These are phyloP conservation scores for Melanotaenia maccullochi DNA, from an alignment of 2,797 vertebrate species.

Conservation along the genomic window DNA sequence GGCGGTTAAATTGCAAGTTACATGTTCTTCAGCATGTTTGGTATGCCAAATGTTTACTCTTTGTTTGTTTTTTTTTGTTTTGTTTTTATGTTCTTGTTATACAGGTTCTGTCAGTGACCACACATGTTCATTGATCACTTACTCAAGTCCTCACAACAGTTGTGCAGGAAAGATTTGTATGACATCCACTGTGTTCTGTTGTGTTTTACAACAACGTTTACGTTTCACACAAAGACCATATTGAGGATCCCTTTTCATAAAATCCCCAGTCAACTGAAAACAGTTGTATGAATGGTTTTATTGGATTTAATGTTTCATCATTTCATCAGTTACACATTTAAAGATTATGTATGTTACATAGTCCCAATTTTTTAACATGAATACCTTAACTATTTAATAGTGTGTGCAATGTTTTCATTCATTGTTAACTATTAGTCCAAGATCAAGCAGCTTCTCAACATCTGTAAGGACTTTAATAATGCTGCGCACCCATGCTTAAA, in stretches of 20 bases:
- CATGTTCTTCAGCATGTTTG: conserved; percentile 14
- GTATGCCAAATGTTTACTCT: conserved; percentile 49
- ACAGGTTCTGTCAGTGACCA: conserved; percentile 17
- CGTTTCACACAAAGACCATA: background rate
- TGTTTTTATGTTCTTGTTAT: conserved; percentile 8
- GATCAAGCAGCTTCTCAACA: conserved; percentile 38
- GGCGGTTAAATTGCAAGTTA: conserved; percentile 16
- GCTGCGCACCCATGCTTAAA: background rate
- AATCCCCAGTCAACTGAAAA: conserved; percentile 1
- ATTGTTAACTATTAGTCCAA: conserved; percentile 18
- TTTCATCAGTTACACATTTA: background rate
- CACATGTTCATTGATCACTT: background rate
- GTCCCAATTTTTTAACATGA: conserved; percentile 41
- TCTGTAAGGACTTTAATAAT: background rate
- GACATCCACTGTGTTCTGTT: background rate
- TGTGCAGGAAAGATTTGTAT: background rate
- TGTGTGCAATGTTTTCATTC: conserved; percentile 17
- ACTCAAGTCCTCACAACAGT: conserved; percentile 27
- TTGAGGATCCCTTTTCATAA: background rate
- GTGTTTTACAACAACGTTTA: background rate
- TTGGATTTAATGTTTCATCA: conserved; percentile 23
- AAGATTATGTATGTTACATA: conserved; percentile 13
- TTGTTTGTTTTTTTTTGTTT: conserved; percentile 2
- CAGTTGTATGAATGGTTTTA: conserved; percentile 1
- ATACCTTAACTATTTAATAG: conserved; percentile 67